Percentiles rank a stretch among this genome's conserved stretches.
phyloP scores from a whole-genome alignment of 2,113 vertebrate genomes.

The Catharus minimus region DNA sequence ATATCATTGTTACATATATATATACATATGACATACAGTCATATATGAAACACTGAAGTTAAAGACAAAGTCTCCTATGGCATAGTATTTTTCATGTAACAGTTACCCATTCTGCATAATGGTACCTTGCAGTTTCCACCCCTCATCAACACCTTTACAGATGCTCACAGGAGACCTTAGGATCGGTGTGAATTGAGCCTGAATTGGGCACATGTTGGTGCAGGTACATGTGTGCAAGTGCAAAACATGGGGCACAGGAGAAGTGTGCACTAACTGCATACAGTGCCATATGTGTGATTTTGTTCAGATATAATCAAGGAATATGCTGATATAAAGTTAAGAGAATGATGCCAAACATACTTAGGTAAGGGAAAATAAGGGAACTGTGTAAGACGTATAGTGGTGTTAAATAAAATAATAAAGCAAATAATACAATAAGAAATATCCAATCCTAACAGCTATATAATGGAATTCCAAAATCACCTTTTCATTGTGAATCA shows the following conservation, averaged over 20 bases:
- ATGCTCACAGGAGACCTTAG: neutral
- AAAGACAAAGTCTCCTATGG: neutral
- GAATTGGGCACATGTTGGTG: neutral
- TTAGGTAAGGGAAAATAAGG: neutral
- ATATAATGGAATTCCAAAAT: neutral
- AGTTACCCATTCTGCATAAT: neutral
- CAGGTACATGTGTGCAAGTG: accelerated
- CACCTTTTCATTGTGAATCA: neutral
- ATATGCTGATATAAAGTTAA: neutral
- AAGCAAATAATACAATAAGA: neutral
- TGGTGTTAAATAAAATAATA: neutral
- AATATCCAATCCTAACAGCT: neutral
- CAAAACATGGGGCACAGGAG: neutral
- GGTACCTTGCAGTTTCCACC: neutral
- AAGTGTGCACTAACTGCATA: neutral
- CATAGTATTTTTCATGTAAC: neutral
- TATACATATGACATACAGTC: neutral
- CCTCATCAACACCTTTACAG: neutral
- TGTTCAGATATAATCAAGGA: neutral
- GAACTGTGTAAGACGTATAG: accelerated
- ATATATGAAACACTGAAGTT: neutral
- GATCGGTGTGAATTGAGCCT: neutral
- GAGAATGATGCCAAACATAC: neutral
- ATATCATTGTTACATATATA: too few species aligned
- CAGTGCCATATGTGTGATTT: neutral